Base-by-base conservation (phyloP, 2,797 vertebrate genomes). In the Scleropages formosus region DNA sequence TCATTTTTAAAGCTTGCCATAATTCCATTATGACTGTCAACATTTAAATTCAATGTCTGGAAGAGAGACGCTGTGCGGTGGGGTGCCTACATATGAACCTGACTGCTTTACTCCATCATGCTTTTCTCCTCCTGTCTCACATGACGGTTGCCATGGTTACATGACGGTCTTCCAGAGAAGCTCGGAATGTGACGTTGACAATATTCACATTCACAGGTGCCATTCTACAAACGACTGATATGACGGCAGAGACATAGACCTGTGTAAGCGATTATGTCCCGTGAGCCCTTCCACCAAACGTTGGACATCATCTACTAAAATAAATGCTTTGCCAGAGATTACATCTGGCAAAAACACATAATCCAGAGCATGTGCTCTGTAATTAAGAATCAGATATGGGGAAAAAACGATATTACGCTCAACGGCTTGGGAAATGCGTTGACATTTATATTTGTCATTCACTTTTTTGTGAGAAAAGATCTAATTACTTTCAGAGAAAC, bases 81-180 rank as follows among this genome's bases (percentile, higher is more conserved):
- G 11, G 53, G 18, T 56, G 51, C 56, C 51, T 71, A 22, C 47
- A 18, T 47, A 24, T 47, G 71, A 31, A 22, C 49, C 68, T 10
- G 26, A 53, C 47, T 4, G 24, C 49, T 12, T 47, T 1, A 22
- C 18, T 24, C 47, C 18, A 31, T 27, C 27, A 58, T n/a, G n/a
- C 64, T 69, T 22, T 47, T 15, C 47, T 47, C 73, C n/a, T 4
- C 53, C 31, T 53, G 22, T n/a, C 12, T 66, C 12, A 61, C 59
- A 73, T 86, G 79, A 79, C 77, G 64, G 87, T 87, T 87, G 74
- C 82, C 75, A 85, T 89, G 82, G 89, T 79, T 81, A 89, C 85
- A 81, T 78, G 47, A 77, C 77, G 72, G 74, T 76, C 78, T 79
- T 79, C 79, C 31, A 58, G 69, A 76, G 72, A 69, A 74, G 78